A percentile compares a stretch with the other conserved stretches of the same genome.
Conservation (phyloP, 2,888 invertebrate species). For the Aspidiotus rigidus region DNA sequence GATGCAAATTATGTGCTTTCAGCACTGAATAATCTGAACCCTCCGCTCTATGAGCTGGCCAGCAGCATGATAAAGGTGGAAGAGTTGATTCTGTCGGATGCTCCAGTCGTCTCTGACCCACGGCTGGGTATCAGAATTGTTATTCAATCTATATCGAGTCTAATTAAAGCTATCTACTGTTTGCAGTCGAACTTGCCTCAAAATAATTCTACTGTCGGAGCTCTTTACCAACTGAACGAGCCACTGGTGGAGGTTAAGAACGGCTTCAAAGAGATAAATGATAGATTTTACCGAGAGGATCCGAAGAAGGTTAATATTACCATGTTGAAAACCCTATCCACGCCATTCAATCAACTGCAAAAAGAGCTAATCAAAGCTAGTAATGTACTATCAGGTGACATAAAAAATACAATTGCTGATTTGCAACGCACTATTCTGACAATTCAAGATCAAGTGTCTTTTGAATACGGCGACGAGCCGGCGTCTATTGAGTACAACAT, state of each 20-base stretch:
- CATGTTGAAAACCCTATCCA: slow-evolving; percentile 37
- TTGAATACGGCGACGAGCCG: slow-evolving; percentile 38
- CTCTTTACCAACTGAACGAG: slow-evolving; percentile 34
- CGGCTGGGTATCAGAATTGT: slow-evolving; percentile 37
- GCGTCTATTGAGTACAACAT: slow-evolving; percentile 38
- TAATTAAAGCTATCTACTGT: slow-evolving; percentile 35
- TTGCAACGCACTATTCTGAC: slow-evolving; percentile 39
- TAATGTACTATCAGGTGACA: slow-evolving; percentile 35
- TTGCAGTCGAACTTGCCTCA: slow-evolving; percentile 27
- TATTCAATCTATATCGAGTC: slow-evolving; percentile 36
- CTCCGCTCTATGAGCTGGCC: slow-evolving; percentile 38
- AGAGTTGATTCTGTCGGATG: slow-evolving; percentile 36
- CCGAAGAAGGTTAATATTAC: slow-evolving; percentile 36
- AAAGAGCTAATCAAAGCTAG: slow-evolving; percentile 37
- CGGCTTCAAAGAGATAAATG: slow-evolving; percentile 36
- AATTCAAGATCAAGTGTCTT: slow-evolving; percentile 39
- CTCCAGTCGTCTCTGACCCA: slow-evolving; percentile 36
- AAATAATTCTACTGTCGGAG: slow-evolving; percentile 30
- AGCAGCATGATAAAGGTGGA: slow-evolving; percentile 37
- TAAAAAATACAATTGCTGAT: slow-evolving; percentile 39
- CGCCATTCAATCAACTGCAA: slow-evolving; percentile 38
- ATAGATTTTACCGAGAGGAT: slow-evolving; percentile 36
- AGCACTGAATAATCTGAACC: slow-evolving; percentile 43
- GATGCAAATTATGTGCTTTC: slow-evolving; percentile 36
- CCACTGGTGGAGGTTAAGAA: slow-evolving; percentile 37